A percentile compares a stretch with the other conserved stretches of the same genome.
Evolutionary conservation across 2,113 vertebrate species (phyloP).

Genomic region (Pelmatolapia mariae): DNA sequence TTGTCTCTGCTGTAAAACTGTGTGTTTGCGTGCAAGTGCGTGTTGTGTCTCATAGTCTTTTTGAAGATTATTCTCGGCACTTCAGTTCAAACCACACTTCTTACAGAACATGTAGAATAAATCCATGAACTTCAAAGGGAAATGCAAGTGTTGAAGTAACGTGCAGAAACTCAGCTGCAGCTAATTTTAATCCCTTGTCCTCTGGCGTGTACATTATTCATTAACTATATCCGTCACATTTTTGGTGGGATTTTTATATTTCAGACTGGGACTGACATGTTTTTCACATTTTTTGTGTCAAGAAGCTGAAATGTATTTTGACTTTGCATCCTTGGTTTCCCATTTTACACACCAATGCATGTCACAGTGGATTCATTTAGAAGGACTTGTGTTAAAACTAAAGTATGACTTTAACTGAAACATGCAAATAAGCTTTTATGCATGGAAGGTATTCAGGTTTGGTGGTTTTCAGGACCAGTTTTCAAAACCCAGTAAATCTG

Average conservation of each 20-base stretch:
- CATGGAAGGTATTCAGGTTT: neutral
- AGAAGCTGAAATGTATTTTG: neutral
- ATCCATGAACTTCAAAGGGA: constrained; percentile 22
- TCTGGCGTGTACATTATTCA: neutral
- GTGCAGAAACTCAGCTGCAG: neutral
- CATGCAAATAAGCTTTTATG: neutral
- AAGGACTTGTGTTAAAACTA: neutral
- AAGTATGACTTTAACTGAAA: neutral
- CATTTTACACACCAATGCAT: neutral
- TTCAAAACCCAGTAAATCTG: neutral
- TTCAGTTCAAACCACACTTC: neutral
- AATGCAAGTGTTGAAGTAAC: neutral
- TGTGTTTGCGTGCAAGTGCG: neutral
- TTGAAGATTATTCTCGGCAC: neutral
- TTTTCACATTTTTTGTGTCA: neutral
- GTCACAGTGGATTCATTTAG: neutral
- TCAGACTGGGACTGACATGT: neutral
- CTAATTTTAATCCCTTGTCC: constrained; percentile 8
- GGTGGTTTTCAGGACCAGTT: neutral
- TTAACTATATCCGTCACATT: constrained; percentile 3
- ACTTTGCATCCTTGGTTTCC: neutral
- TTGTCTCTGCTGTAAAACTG: neutral
- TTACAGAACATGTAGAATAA: neutral
- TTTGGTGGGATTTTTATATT: neutral
- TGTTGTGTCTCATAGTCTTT: neutral